Conservation (phyloP, 2,888 invertebrate genomes). For the Cybosia mesomella region DNA sequence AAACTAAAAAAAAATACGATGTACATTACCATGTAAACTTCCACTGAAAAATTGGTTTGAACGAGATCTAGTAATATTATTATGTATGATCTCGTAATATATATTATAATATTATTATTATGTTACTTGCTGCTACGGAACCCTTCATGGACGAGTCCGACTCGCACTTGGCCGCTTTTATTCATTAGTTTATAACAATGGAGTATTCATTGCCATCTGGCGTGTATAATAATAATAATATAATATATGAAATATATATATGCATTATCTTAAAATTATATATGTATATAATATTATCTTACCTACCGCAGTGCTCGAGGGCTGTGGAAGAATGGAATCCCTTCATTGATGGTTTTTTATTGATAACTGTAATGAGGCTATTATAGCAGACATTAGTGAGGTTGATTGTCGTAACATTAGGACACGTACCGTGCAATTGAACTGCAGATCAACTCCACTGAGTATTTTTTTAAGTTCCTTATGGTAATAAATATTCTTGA, state of each 20-base stretch:
- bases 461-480: not conserved
- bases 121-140: too few species aligned
- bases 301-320: slow-evolving; percentile 25
- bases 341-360: slow-evolving; percentile 27
- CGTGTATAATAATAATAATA: too few species aligned
- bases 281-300: not conserved
- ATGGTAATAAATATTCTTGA: too few species aligned
- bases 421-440: not conserved
- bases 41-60: too few species aligned
- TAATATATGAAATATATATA: slow-evolving; percentile 28
- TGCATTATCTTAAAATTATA: not conserved
- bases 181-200: slow-evolving; percentile 38
- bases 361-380: not conserved
- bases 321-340: slow-evolving; percentile 19
- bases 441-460: not conserved
- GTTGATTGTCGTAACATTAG: not conserved
- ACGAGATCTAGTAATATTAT: too few species aligned
- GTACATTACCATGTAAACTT: too few species aligned
- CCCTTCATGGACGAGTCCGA: too few species aligned
- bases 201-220: slow-evolving; percentile 37
- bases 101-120: too few species aligned
- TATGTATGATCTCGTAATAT: too few species aligned
- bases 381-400: slow-evolving; percentile 7
- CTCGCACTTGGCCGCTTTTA: too few species aligned
- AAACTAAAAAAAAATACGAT: too few species aligned